Conservation (phyloP, 2,113 vertebrate genomes). For the Heterocephalus glaber region DNA sequence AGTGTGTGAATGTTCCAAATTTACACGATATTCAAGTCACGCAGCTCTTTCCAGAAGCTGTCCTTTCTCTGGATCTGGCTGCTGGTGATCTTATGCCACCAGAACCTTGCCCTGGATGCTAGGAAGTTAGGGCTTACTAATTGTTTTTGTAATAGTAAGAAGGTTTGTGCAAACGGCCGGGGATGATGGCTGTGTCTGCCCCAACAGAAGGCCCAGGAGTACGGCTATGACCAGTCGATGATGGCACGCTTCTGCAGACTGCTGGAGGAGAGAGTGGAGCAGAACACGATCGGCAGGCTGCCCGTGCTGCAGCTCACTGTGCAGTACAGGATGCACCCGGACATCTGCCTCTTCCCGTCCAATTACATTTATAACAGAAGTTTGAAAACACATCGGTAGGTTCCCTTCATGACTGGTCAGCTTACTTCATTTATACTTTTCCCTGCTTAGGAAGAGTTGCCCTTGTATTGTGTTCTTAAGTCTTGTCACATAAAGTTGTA, state of each 20-base stretch:
- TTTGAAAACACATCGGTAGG: conserved; percentile 87
- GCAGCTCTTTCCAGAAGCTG: not conserved
- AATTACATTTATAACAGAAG: conserved; percentile 87
- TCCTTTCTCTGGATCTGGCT: not conserved
- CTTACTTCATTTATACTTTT: not conserved
- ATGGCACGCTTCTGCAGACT: conserved; percentile 88
- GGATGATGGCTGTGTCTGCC: not conserved
- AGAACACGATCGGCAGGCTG: conserved; percentile 8
- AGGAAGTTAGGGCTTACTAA: not conserved
- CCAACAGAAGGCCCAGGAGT: conserved; percentile 89
- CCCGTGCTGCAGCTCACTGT: conserved; percentile 85
- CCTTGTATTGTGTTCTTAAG: not conserved
- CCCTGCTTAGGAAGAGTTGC: not conserved
- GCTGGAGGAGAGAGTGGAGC: conserved; percentile 80
- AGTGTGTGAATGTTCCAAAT: not conserved
- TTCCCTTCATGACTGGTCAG: not conserved
- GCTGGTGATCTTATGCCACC: not conserved
- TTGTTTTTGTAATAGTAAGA: not conserved
- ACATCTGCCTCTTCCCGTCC: conserved; percentile 92
- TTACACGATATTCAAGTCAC: not conserved
- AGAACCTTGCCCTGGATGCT: fast-evolving
- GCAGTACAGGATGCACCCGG: conserved; percentile 93
- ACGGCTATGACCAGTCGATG: conserved; percentile 89
- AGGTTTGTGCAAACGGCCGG: not conserved
- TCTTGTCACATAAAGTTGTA: not conserved